These are phyloP conservation scores for Herpailurus yagouaroundi DNA, from an alignment of 2,113 vertebrate species.

Conservation along the genomic window DNA sequence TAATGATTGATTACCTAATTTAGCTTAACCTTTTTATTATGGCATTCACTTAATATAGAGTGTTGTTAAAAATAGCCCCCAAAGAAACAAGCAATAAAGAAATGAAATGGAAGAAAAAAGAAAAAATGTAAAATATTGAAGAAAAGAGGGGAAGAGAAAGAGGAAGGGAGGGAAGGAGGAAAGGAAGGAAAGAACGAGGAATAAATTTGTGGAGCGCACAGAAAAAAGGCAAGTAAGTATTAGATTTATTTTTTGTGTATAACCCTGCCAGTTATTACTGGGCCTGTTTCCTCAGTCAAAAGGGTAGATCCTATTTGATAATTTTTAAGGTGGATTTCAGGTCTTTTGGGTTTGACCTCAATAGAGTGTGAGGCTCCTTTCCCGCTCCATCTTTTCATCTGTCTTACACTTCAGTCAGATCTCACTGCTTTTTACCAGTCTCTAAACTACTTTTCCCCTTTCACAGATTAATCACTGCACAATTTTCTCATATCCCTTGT, in stretches of 20 bases:
- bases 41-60: not conserved
- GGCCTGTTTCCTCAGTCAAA: not conserved
- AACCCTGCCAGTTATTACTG: not conserved
- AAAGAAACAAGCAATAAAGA: not conserved
- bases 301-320: not conserved
- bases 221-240: not conserved
- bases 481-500: not conserved
- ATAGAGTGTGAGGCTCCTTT: not conserved
- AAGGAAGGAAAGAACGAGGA: not conserved
- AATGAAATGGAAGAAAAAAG: not conserved
- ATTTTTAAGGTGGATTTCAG: not conserved
- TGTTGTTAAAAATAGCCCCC: not conserved
- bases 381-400: not conserved
- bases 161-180: no score
- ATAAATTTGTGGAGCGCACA: not conserved
- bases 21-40: not conserved
- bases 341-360: not conserved
- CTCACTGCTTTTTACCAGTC: not conserved
- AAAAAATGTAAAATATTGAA: not conserved
- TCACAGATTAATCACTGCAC: not conserved
- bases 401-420: not conserved
- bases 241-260: not conserved
- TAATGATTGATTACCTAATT: not conserved
- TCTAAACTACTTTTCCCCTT: not conserved
- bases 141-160: not conserved